Percentiles rank a stretch among this genome's conserved stretches.
Conservation (phyloP, 2,113 vertebrate species). For the Trichechus manatus region DNA sequence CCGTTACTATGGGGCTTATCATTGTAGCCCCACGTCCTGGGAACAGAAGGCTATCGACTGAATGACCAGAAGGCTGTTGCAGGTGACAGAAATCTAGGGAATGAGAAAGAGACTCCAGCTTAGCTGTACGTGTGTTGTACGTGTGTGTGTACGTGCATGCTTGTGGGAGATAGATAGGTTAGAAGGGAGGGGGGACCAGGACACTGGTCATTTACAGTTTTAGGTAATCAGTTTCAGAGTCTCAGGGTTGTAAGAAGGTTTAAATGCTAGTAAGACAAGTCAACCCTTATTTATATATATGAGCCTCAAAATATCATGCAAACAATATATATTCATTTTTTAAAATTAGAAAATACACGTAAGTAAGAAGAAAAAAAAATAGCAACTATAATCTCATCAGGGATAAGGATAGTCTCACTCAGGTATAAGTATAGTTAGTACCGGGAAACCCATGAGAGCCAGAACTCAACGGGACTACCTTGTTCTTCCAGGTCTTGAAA, state of each 20-base stretch:
- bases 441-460: too few species aligned
- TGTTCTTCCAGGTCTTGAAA: neutral
- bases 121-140: neutral
- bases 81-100: neutral
- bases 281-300: neutral
- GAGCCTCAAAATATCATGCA: neutral
- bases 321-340: neutral
- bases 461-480: neutral
- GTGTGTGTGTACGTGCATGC: too few species aligned
- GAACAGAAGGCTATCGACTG: neutral
- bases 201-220: neutral
- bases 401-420: too few species aligned
- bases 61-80: neutral
- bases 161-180: neutral
- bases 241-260: neutral
- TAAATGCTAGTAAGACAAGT: neutral
- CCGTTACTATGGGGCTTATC: neutral
- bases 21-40: neutral
- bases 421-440: neutral
- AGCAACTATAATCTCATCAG: neutral
- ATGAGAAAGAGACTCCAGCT: neutral
- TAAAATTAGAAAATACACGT: slow-evolving; percentile 38
- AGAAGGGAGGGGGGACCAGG: accelerated
- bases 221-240: neutral
- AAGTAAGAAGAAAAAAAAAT: neutral